A percentile compares a stretch with the other conserved stretches of the same genome.
Evolutionary conservation across 2,888 invertebrate species (phyloP).

Genomic region (Drosophila paramelanica): DNA sequence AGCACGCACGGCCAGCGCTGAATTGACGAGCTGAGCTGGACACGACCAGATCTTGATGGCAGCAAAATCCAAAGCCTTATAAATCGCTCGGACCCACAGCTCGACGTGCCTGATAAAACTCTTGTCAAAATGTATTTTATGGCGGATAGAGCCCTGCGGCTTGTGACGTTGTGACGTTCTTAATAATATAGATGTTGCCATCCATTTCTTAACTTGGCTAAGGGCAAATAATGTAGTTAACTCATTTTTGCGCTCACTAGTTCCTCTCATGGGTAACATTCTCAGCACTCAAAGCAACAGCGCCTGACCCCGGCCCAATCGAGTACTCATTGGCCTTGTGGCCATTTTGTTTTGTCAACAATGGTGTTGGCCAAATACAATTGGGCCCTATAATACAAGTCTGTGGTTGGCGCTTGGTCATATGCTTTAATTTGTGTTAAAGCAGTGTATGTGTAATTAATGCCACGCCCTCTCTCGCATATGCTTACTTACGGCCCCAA

Average conservation of each 20-base stretch:
- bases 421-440: conserved; percentile 67
- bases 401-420: conserved; percentile 23
- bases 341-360: conserved; percentile 64
- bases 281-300: conserved; percentile 8
- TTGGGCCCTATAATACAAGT: conserved; percentile 53
- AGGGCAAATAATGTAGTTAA: conserved; percentile 69
- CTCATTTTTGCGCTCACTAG: conserved; percentile 64
- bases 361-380: conserved; percentile 57
- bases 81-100: conserved; percentile 62
- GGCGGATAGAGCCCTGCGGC: conserved; percentile 36
- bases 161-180: conserved; percentile 22
- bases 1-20: conserved; percentile 20
- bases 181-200: conserved; percentile 67
- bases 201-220: conserved; percentile 52
- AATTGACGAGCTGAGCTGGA: conserved; percentile 40
- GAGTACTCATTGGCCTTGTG: conserved; percentile 45
- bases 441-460: conserved; percentile 70
- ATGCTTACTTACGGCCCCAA: conserved; percentile 58
- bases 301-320: conserved; percentile 34
- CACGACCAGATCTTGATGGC: conserved; percentile 48
- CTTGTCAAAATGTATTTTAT: conserved; percentile 77
- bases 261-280: conserved; percentile 64
- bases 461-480: conserved; percentile 43
- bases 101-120: conserved; percentile 77
- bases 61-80: conserved; percentile 74